Evolutionary conservation across 2,113 vertebrate genomes (phyloP), one percentile per base, ranked within the genome.

Genomic region (Takifugu bimaculatus): DNA sequence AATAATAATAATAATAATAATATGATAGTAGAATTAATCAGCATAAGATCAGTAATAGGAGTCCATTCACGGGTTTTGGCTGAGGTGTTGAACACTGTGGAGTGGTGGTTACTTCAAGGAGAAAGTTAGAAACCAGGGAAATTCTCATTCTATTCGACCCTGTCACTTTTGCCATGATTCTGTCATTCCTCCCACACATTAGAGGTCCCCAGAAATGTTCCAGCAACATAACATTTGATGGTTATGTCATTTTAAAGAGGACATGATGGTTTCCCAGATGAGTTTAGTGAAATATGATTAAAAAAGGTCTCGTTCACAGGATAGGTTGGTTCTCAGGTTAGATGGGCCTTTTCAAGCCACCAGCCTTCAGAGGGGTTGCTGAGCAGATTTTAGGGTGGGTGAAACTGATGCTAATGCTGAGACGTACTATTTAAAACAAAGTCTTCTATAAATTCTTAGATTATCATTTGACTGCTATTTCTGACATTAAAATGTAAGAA

Each of bases 31-130:
- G 3, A 45, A 25, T 50, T 47, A 47, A 15, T 20, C 20, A 20
- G 13, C 4, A 15, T n/a, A 48, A 48, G 4, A 73, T 72, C 78
- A 80, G 57, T 72, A 70, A 83, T 49, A 70, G 73, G 74, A 76
- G 64, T 88, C 82, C 81, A 77, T 81, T 88, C 75, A 80, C 71
- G 7, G 80, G 72, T 75, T 68, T 74, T 81, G 72, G 77, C 70
- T 68, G 76, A 82, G 74, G 75, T 85, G 75, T 78, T 81, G 71
- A 74, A 82, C 74, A 88, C 89, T 89, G 88, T 50, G 81, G 85
- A 91, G 79, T 90, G 80, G 84, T 75, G 70, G 84, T 90, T 87
- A 90, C 79, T 80, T 89, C 83, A 90, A 89, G 87, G 57, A 77
- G 82, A 90, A 89, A 80, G 83, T 77, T 81, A 84, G 74, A 88